Base-by-base conservation (phyloP, 2,113 vertebrate genomes). In the Tauraco erythrolophus region DNA sequence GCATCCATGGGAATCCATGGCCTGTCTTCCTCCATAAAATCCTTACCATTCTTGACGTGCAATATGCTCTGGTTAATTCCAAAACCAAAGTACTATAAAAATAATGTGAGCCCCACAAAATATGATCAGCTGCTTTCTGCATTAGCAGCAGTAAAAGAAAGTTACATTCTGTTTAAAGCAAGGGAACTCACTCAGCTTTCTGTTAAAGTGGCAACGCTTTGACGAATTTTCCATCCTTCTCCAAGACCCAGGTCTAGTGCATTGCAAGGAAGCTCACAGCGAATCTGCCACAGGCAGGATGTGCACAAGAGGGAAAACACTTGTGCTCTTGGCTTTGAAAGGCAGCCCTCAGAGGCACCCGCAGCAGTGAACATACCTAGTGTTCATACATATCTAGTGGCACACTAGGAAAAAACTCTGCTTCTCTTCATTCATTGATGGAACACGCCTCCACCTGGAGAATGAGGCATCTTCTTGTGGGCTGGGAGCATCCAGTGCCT, bases 81-180 rank as follows among this genome's bases (percentile, higher is more conserved):
- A 89, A 53, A 88, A 66, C 25, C 24, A 17, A 64, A 92, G 28
- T 69, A 58, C 66, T 82, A 16, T 35, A 89, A 88, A 92, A 96
- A 72, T 70, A 72, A 39, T 18, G 21, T 76, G 66, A 89, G 31
- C 58, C 33, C 41, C 66, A 65, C n/a, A 54, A 66, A 89, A 80
- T 68, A 51, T 1, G 30, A 85, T 91, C 84, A 85, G 72, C 89
- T 94, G 88, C 64, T 95, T 96, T 96, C 86, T 72, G 53, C 91
- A 91, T 95, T 91, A 97, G 18, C 74, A 88, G 50, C 56, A 66
- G 57, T 84, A 66, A 95, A 96, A 88, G 31, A 91, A 96, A 94
- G 61, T 57, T 74, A 83, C 25, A 0, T 94, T 95, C 77, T 92
- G 60, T 85, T 89, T 89, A 95, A 89, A 88, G 61, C 62, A 79